These are phyloP conservation scores for Echinarachnius parma DNA, from an alignment of 53 echinoderm and acorn worm genomes.

Conservation along the genomic window DNA sequence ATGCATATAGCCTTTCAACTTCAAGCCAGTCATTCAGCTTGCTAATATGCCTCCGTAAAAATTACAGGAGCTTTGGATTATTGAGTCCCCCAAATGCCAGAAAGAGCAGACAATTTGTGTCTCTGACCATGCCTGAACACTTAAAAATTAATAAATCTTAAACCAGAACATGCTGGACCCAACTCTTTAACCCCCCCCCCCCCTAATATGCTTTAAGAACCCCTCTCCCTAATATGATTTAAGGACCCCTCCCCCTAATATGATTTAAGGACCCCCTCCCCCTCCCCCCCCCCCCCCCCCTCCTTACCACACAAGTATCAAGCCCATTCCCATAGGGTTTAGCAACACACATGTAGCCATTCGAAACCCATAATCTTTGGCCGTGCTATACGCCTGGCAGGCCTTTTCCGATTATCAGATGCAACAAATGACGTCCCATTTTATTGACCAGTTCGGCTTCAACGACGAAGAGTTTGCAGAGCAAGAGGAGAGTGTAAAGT, in stretches of 20 bases:
- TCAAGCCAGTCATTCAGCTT: no score
- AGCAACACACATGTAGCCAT: constrained; percentile 48
- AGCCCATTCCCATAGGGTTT: neutral
- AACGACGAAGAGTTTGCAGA: constrained; percentile 99
- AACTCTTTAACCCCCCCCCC: neutral
- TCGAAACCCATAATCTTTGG: constrained; percentile 71
- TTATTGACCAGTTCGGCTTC: constrained; percentile 99
- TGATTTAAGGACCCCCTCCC: neutral
- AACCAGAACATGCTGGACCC: no score
- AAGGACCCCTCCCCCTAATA: constrained; percentile 2
- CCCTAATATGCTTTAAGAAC: no score
- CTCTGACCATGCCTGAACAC: no score
- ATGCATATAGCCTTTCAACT: no score
- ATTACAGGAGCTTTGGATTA: no score
- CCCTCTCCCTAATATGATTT: no score
- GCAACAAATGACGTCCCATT: constrained; percentile 99
- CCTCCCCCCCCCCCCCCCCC: constrained; percentile 1
- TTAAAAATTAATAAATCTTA: neutral
- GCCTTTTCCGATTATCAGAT: constrained; percentile 99
- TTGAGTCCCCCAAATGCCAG: no score
- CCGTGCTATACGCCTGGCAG: constrained; percentile 70
- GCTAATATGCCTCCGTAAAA: no score
- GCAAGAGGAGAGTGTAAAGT: constrained; percentile 99
- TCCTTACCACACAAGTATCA: neutral
- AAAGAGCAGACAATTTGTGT: no score